Percentiles rank a stretch among this genome's conserved stretches.
phyloP scores from a whole-genome alignment of 92 coral and sea anemone species.

The Isaurus tuberculatus region DNA sequence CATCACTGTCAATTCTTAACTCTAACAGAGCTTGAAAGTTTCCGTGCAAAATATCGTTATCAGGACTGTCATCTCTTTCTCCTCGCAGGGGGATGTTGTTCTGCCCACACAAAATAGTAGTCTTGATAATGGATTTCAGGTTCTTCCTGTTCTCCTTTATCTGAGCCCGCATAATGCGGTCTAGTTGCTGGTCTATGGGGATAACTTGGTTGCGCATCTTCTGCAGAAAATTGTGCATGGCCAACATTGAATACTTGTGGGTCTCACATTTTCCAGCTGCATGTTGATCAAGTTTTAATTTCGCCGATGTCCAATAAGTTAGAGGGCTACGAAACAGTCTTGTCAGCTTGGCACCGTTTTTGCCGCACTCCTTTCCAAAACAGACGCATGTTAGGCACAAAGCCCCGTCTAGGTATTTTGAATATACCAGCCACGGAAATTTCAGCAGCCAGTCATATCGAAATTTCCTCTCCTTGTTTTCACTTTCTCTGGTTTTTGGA shows the following conservation, averaged over 20 bases:
- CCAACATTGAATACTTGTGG: constrained; percentile 40
- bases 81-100: constrained; percentile 62
- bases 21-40: constrained; percentile 69
- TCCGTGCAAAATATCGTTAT: constrained; percentile 62
- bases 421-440: constrained; percentile 1
- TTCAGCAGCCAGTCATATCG: constrained; percentile 12
- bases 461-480: constrained; percentile 26
- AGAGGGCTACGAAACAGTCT: constrained; percentile 8
- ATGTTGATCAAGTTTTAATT: constrained; percentile 40
- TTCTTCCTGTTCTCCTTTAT: constrained; percentile 64
- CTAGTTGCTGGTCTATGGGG: constrained; percentile 37
- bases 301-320: constrained; percentile 31
- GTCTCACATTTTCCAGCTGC: constrained; percentile 35
- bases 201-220: constrained; percentile 47
- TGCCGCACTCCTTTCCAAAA: background rate
- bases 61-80: constrained; percentile 63
- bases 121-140: constrained; percentile 66
- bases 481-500: constrained; percentile 6
- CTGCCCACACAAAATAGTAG: constrained; percentile 68
- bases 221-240: constrained; percentile 49
- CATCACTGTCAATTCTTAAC: constrained; percentile 68
- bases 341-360: constrained; percentile 19
- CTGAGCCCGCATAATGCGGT: constrained; percentile 47
- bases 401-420: constrained; percentile 9
- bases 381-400: constrained; percentile 5